Evolutionary conservation across 2,113 vertebrate species (phyloP).

Genomic region (Prunella himalayana): DNA sequence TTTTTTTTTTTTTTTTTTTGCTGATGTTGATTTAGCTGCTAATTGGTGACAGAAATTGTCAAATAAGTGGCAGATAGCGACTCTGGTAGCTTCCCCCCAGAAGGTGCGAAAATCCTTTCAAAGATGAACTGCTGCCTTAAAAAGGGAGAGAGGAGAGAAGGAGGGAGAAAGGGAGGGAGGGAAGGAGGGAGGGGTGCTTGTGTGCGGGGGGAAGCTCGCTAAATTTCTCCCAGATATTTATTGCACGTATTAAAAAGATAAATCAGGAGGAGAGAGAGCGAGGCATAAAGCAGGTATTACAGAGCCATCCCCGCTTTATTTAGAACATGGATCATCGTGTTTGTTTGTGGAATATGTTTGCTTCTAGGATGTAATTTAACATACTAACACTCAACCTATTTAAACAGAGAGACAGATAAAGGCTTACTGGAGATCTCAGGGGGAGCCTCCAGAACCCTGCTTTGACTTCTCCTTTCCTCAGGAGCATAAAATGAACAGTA

Average conservation of each 20-base stretch:
- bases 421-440: slow-evolving; percentile 92
- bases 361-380: slow-evolving; percentile 85
- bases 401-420: slow-evolving; percentile 89
- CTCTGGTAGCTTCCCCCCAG: slow-evolving; percentile 88
- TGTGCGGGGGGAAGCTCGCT: slow-evolving; percentile 68
- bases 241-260: slow-evolving; percentile 85
- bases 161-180: background rate
- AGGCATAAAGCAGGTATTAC: slow-evolving; percentile 82
- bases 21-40: slow-evolving; percentile 99
- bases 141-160: slow-evolving; percentile 20
- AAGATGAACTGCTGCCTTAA: slow-evolving; percentile 83
- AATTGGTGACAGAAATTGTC: slow-evolving; percentile 99
- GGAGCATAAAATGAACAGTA: slow-evolving; percentile 99
- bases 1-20: slow-evolving; percentile 75
- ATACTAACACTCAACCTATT: slow-evolving; percentile 87
- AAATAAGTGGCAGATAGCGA: slow-evolving; percentile 94
- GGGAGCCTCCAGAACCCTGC: slow-evolving; percentile 91
- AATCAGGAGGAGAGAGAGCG: slow-evolving; percentile 82
- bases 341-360: slow-evolving; percentile 98
- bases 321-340: slow-evolving; percentile 89
- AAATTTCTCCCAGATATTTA: slow-evolving; percentile 91
- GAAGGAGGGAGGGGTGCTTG: background rate
- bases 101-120: slow-evolving; percentile 93
- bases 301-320: slow-evolving; percentile 81
- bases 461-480: slow-evolving; percentile 91